phyloP scores from a whole-genome alignment of 2,113 vertebrate species.

The Euleptes europaea region DNA sequence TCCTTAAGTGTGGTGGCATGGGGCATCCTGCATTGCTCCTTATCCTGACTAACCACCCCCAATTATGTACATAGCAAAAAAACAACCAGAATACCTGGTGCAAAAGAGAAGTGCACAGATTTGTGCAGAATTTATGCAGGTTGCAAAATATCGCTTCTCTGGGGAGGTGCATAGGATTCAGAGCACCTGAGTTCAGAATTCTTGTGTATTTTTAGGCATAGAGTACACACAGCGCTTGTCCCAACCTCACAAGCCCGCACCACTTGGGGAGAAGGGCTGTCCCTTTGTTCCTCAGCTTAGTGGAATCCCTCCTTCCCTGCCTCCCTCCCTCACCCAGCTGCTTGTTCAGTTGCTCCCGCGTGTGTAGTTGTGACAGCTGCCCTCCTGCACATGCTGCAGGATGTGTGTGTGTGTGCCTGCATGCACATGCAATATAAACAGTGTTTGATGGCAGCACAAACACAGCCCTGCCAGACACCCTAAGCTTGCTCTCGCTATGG shows the following conservation, averaged over 20 bases:
- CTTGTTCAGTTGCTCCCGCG: background rate
- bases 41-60: background rate
- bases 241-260: background rate
- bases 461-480: background rate
- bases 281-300: background rate
- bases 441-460: background rate
- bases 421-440: background rate
- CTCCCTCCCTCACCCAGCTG: background rate
- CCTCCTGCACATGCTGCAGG: rapidly evolving
- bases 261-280: background rate
- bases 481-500: background rate
- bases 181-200: background rate
- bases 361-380: background rate
- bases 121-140: background rate
- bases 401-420: background rate
- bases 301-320: background rate
- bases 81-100: background rate
- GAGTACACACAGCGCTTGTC: background rate
- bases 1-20: background rate
- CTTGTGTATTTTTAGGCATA: background rate
- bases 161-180: too few species aligned
- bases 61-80: background rate
- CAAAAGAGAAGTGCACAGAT: background rate
- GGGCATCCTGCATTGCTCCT: background rate
- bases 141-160: background rate